These are phyloP conservation scores for Scylla paramamosain DNA, from an alignment of 1,140 invertebrate species.

Conservation along the genomic window DNA sequence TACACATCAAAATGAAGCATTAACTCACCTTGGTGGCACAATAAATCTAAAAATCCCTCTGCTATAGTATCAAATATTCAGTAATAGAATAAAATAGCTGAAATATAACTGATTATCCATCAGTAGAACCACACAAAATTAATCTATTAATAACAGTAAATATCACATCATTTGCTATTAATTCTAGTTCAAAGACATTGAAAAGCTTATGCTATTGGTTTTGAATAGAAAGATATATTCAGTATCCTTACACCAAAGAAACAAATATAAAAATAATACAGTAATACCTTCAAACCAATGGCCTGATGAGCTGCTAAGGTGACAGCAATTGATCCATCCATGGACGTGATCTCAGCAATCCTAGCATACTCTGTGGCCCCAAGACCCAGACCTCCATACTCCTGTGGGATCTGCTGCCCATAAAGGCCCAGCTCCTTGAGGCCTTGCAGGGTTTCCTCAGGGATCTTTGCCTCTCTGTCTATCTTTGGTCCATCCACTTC, in stretches of 20 bases:
- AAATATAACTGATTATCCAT: too few species aligned
- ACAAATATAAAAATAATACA: neutral
- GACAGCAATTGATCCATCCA: slow-evolving; percentile 95
- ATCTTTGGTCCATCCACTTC: slow-evolving; percentile 83
- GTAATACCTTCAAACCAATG: slow-evolving; percentile 90
- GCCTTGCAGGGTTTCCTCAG: slow-evolving; percentile 84
- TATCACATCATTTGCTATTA: too few species aligned
- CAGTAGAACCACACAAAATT: too few species aligned
- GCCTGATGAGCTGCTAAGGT: slow-evolving; percentile 93
- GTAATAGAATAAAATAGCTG: too few species aligned
- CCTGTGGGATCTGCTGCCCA: slow-evolving; percentile 90
- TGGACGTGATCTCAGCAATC: slow-evolving; percentile 91
- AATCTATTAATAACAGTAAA: too few species aligned
- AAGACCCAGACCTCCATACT: slow-evolving; percentile 90
- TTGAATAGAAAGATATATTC: too few species aligned
- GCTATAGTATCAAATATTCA: too few species aligned
- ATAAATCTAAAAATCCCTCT: too few species aligned
- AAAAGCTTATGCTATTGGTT: too few species aligned
- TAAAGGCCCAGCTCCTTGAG: slow-evolving; percentile 96
- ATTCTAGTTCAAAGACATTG: too few species aligned
- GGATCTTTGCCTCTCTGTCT: slow-evolving; percentile 82
- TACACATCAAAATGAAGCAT: too few species aligned
- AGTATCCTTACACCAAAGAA: neutral
- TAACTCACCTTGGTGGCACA: too few species aligned
- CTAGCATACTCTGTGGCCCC: slow-evolving; percentile 97